Base-by-base conservation (phyloP, 2,797 vertebrate genomes). In the Etheostoma nigrum region DNA sequence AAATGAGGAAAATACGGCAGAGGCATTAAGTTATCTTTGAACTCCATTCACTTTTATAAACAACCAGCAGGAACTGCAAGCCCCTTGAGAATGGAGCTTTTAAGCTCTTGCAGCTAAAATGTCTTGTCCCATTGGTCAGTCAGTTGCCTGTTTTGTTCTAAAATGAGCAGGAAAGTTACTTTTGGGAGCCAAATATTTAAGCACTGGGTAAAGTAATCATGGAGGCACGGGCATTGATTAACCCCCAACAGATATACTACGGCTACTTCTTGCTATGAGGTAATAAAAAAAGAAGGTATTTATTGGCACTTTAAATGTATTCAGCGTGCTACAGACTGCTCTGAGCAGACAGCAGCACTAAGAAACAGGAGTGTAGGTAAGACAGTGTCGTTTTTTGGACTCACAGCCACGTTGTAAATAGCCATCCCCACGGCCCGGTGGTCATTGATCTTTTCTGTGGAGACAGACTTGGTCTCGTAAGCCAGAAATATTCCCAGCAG, bases 391-490 rank as follows among this genome's bases (percentile, higher is more conserved):
- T 72, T 81, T 67, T 72, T 65, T 54, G 45, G 25, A 95, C 96
- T 97, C 88, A 98, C 97, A 23, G 97, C 96, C 14, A 98, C 97
- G 1, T 98, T 99, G 94, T 99, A 99, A 91, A 98, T 99, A 81
- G 97, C 97, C 97, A 99, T 99, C 84, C 97, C 97, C 76, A 99
- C 97, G 0, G 97, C 97, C 2, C 97, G 95, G 69, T 99, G 97
- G 94, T 99, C 97, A 1, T 99, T 99, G 94, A 99, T 99, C 93
- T 98, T 99, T 87, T 99, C 97, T 0, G 97, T 98, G 88, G 97
- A 98, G 51, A 99, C 95, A 0, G 97, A 98, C 91, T 99, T 99
- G 78, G 97, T 99, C 91, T 99, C 97, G 0, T 99, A 99, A 0
- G 97, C 97, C 90, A 99, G 91, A 81, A 99, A 99, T 83, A 99